These are phyloP conservation scores for Sialia sialis DNA, from an alignment of 2,113 vertebrate species.

Conservation along the genomic window DNA sequence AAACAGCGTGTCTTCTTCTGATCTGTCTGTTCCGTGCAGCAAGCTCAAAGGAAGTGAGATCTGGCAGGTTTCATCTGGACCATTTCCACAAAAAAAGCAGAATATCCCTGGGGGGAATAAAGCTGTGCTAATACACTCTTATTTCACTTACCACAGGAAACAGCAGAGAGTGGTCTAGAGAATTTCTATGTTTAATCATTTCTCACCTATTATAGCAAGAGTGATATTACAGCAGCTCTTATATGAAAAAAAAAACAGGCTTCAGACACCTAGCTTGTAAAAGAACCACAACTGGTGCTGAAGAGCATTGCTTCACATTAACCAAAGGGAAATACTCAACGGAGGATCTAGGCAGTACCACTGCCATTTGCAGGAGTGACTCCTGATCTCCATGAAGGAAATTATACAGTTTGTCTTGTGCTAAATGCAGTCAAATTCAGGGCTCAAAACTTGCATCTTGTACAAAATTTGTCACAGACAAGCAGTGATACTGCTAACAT, in stretches of 20 bases:
- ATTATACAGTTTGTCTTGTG: background rate
- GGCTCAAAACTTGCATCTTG: background rate
- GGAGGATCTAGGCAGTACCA: background rate
- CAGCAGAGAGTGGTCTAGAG: background rate
- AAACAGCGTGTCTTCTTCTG: conserved; percentile 13
- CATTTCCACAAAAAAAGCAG: conserved; percentile 38
- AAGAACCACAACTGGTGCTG: background rate
- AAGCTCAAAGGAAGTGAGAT: conserved; percentile 34
- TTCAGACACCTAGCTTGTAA: background rate
- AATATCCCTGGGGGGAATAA: conserved; percentile 15
- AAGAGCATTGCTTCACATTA: background rate
- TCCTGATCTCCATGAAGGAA: background rate
- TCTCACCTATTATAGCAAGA: background rate
- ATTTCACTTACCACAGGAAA: background rate
- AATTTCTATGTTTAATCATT: conserved; percentile 3
- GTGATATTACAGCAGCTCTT: background rate
- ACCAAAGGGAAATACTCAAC: background rate
- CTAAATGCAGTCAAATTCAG: background rate
- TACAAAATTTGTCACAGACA: background rate
- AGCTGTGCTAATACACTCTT: background rate
- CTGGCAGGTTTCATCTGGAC: background rate
- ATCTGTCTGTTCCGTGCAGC: conserved; percentile 23
- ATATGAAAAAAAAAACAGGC: background rate
- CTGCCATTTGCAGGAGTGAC: background rate
- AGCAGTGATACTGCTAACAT: background rate